Evolutionary conservation across 2,888 invertebrate genomes (phyloP).

Genomic region (Dryocosmus kuriphilus): DNA sequence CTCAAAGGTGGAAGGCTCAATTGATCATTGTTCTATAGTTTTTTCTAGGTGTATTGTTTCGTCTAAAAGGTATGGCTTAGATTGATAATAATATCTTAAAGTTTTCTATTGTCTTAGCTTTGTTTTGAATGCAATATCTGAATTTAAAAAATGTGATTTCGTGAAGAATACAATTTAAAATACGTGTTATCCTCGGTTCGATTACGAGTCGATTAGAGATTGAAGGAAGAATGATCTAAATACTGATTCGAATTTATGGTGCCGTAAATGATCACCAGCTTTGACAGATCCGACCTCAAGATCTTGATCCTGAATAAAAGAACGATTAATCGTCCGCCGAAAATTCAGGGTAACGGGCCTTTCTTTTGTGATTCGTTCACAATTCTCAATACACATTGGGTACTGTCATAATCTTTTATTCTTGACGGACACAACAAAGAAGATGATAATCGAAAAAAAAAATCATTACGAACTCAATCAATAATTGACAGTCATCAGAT

Average conservation of each 20-base stretch:
- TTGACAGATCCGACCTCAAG: constrained; percentile 19
- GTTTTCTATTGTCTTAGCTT: too few species aligned
- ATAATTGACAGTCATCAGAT: constrained; percentile 7
- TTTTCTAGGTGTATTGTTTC: too few species aligned
- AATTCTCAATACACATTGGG: neutral
- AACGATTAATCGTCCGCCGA: constrained; percentile 5
- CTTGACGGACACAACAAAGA: neutral
- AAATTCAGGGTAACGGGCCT: neutral
- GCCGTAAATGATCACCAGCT: neutral
- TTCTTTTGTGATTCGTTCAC: neutral
- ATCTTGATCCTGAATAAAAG: constrained; percentile 31
- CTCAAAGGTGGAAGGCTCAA: too few species aligned
- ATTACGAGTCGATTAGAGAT: neutral
- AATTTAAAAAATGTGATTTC: too few species aligned
- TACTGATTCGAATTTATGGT: neutral
- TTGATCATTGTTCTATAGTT: too few species aligned
- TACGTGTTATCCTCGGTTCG: neutral
- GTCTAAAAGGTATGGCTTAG: too few species aligned
- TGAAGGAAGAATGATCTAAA: neutral
- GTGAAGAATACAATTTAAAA: too few species aligned
- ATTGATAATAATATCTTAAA: too few species aligned
- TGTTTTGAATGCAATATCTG: too few species aligned
- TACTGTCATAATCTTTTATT: neutral
- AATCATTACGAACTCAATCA: constrained; percentile 3
- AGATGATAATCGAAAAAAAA: constrained; percentile 4